Evolutionary conservation across 1,140 invertebrate genomes (phyloP).

Genomic region (Eubasilissa regina): DNA sequence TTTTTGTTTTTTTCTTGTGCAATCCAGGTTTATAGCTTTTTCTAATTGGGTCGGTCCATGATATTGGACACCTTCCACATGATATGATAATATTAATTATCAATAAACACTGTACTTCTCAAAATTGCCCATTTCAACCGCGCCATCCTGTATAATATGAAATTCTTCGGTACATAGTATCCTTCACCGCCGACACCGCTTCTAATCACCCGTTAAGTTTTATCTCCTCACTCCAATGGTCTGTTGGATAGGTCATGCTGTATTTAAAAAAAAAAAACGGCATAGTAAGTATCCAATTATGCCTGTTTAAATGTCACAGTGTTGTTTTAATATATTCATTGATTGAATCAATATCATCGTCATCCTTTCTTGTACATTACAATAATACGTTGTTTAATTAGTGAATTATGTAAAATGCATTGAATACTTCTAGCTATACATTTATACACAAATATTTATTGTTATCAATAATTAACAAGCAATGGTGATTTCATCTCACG

Average conservation of each 20-base stretch:
- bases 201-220: constrained; percentile 20
- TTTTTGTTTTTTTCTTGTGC: too few relatives aligned
- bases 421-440: background rate
- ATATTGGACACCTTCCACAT: too few relatives aligned
- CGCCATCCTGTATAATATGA: background rate
- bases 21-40: too few relatives aligned
- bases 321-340: constrained; percentile 21
- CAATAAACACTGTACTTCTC: too few relatives aligned
- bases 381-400: background rate
- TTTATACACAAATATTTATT: background rate
- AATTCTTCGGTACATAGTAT: background rate
- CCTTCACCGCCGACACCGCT: background rate
- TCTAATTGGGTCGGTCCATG: too few relatives aligned
- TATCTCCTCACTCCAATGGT: constrained; percentile 11
- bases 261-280: constrained; percentile 1
- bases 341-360: constrained; percentile 29
- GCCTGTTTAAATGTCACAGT: constrained; percentile 27
- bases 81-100: too few relatives aligned
- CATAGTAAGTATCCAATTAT: constrained; percentile 30
- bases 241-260: constrained; percentile 33
- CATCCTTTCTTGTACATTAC: constrained; percentile 6
- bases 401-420: background rate
- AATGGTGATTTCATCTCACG: too few relatives aligned
- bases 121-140: too few relatives aligned
- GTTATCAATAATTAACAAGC: too few relatives aligned